Conservation (phyloP, 1,140 invertebrate species). For the Apis dorsata region DNA sequence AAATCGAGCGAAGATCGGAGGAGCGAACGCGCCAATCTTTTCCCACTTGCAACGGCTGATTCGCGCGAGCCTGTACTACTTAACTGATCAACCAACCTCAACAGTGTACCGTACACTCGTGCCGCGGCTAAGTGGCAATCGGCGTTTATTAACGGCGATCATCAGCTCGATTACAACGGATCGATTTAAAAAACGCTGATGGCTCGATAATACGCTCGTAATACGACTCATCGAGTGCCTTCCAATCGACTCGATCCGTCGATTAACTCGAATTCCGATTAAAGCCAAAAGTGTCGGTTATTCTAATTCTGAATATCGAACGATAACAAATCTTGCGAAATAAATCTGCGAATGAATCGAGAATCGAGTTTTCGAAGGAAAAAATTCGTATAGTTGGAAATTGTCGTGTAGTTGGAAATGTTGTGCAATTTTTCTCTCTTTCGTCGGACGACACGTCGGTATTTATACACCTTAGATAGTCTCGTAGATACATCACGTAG, state of each 20-base stretch:
- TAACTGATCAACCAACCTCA: background rate
- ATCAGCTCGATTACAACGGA: background rate
- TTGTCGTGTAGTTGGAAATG: no score
- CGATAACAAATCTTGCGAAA: no score
- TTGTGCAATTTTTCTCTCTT: no score
- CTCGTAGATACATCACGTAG: constrained; percentile 3
- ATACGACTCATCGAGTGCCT: background rate
- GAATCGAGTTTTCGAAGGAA: no score
- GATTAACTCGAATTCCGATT: no score
- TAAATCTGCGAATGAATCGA: no score
- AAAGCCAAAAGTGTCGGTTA: no score
- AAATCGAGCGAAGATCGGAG: no score
- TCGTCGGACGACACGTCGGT: background rate
- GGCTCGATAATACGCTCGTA: background rate
- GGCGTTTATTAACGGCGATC: constrained; percentile 17
- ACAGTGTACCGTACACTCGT: constrained; percentile 9
- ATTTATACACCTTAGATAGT: constrained; percentile 21
- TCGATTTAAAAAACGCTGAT: constrained; percentile 28
- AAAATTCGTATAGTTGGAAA: no score
- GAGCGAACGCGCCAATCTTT: background rate
- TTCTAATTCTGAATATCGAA: no score
- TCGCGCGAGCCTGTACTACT: constrained; percentile 11
- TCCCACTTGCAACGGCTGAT: constrained; percentile 2
- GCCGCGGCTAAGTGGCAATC: constrained; percentile 9
- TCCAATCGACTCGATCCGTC: background rate